These are phyloP conservation scores for Allobates femoralis DNA, from an alignment of 2,797 vertebrate species.

Conservation along the genomic window DNA sequence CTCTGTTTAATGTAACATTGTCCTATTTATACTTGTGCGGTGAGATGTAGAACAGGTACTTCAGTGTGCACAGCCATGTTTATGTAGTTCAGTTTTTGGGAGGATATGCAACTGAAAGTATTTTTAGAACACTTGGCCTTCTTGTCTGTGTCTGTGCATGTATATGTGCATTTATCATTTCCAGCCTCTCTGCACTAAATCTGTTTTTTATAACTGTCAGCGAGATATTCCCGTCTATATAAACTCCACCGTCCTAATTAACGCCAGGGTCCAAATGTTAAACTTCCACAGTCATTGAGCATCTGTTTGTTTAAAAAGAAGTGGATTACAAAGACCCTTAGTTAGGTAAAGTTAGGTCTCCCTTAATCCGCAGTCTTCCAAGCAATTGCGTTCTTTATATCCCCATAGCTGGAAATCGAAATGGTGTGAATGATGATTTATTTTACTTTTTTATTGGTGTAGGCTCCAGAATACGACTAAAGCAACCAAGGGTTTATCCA, in stretches of 20 bases:
- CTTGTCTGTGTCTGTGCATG: conserved; percentile 72
- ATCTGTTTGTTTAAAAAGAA: conserved; percentile 67
- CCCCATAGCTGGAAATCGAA: not conserved
- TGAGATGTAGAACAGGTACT: conserved; percentile 80
- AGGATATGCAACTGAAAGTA: conserved; percentile 79
- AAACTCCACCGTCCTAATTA: conserved; percentile 66
- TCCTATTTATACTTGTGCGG: conserved; percentile 74
- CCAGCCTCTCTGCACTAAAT: conserved; percentile 70
- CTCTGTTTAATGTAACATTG: conserved; percentile 75
- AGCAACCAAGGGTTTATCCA: not conserved
- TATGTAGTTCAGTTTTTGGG: conserved; percentile 77
- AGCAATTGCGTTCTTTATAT: not conserved
- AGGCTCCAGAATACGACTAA: not conserved
- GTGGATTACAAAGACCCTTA: conserved; percentile 30
- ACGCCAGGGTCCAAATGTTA: conserved; percentile 58
- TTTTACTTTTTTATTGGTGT: not conserved
- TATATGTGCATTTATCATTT: conserved; percentile 78
- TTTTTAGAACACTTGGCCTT: conserved; percentile 81
- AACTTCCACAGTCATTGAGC: conserved; percentile 64
- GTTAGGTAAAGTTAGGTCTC: conserved; percentile 9
- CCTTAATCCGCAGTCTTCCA: conserved; percentile 9
- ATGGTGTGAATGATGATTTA: too few relatives aligned
- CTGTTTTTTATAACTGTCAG: conserved; percentile 78
- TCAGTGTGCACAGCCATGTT: conserved; percentile 81
- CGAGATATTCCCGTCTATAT: conserved; percentile 70